A percentile compares a stretch with the other conserved stretches of the same genome.
phyloP scores from a whole-genome alignment of 2,113 vertebrate species.

The Callorhinus ursinus region DNA sequence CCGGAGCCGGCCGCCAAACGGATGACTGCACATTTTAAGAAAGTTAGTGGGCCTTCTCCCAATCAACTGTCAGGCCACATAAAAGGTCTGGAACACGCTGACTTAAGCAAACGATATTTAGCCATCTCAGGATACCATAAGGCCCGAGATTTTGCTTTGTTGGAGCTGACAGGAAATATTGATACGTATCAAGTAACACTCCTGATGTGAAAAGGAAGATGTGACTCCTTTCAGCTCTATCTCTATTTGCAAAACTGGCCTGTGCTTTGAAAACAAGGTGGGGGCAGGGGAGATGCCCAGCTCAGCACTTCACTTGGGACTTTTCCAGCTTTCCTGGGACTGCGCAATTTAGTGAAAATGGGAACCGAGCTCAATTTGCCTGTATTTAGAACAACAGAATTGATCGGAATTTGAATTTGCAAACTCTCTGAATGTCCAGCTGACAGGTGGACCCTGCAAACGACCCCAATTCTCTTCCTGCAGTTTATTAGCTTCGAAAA shows the following conservation, averaged over 20 bases:
- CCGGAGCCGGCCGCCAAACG: slow-evolving; percentile 72
- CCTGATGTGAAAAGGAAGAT: slow-evolving; percentile 43
- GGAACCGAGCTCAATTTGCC: neutral
- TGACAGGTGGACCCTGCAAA: neutral
- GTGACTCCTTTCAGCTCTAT: neutral
- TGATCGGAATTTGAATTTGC: neutral
- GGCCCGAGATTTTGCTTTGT: slow-evolving; percentile 1
- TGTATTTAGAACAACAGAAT: neutral
- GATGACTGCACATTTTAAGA: slow-evolving; percentile 86
- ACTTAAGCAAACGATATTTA: slow-evolving; percentile 86
- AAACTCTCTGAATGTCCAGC: neutral
- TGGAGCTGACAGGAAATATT: slow-evolving; percentile 73
- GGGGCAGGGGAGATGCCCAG: neutral
- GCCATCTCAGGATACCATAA: slow-evolving; percentile 78
- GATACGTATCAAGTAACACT: slow-evolving; percentile 68
- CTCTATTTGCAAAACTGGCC: slow-evolving; percentile 55
- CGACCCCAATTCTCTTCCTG: neutral
- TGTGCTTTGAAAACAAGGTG: slow-evolving; percentile 50
- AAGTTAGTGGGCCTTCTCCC: slow-evolving; percentile 85
- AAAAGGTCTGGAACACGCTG: slow-evolving; percentile 84
- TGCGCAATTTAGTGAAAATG: neutral
- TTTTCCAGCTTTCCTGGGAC: slow-evolving; percentile 27
- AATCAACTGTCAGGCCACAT: slow-evolving; percentile 86
- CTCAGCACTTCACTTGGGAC: neutral
- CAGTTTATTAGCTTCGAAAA: neutral